A percentile compares a stretch with the other conserved stretches of the same genome.
Conservation (phyloP, 64 coral and sea anemone species). For the Pocillopora verrucosa region DNA sequence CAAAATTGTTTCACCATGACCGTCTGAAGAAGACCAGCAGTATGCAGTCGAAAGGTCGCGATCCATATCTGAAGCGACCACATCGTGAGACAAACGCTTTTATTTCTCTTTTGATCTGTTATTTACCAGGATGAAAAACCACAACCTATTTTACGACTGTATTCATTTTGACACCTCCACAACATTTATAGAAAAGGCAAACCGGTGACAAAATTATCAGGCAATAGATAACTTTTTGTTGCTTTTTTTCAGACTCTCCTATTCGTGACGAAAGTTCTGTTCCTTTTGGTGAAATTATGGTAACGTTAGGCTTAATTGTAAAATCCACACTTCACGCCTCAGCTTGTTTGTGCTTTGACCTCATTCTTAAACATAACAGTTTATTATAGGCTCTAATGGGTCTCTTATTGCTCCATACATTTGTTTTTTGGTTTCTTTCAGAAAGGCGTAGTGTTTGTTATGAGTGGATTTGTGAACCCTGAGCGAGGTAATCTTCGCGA, state of each 20-base stretch:
- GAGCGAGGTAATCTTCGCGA: slow-evolving; percentile 81
- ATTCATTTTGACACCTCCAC: too few relatives aligned
- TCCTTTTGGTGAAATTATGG: slow-evolving; percentile 34
- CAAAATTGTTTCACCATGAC: not conserved
- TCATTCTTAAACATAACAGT: too few relatives aligned
- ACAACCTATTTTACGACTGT: too few relatives aligned
- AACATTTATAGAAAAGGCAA: too few relatives aligned
- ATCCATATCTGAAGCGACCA: too few relatives aligned
- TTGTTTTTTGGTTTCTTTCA: not conserved
- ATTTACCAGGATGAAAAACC: too few relatives aligned
- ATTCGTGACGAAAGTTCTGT: slow-evolving; percentile 8
- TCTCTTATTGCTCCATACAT: not conserved
- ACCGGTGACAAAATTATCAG: not conserved
- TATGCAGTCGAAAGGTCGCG: too few relatives aligned
- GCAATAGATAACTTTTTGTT: not conserved
- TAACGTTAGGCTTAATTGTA: not conserved
- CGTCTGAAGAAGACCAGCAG: too few relatives aligned
- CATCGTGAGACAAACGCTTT: too few relatives aligned
- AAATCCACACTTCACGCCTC: not conserved
- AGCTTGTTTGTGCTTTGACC: too few relatives aligned
- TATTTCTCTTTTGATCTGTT: too few relatives aligned
- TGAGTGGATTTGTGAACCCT: slow-evolving; percentile 95
- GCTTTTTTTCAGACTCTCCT: slow-evolving; percentile 11
- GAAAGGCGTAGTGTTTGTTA: slow-evolving; percentile 95
- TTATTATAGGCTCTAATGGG: not conserved